Evolutionary conservation across 1,140 invertebrate genomes (phyloP), one percentile per base, ranked within the genome.

Genomic region (Telenomus remus): DNA sequence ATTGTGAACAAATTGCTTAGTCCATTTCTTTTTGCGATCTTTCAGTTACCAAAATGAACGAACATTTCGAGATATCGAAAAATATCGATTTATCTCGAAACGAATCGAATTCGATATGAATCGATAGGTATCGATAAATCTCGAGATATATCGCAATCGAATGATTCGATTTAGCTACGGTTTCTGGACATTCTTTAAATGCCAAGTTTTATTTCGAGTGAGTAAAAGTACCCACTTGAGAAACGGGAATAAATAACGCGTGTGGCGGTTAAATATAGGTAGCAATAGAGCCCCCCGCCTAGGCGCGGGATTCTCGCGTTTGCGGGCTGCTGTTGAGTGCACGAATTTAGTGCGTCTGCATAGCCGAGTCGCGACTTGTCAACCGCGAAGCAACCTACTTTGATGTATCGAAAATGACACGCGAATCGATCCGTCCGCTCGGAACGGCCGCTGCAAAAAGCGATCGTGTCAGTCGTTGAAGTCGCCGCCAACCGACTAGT

Each of bases 301-400:
- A 55, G 63, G 70, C 60, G 4, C 42, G 54, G 39, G 43, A 69
- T 69, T 70, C 57, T 13, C 48, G 44, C 15, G 70, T 61, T 65
- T 60, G 59, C 14, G 53, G 56, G 1, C 43, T 13, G 50, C 56
- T 53, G 60, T 50, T 51, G 42, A 19, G 44, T 16, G 0, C 42
- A 42, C 43, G 8, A 19, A 42, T 43, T 54, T 60, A 69, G 56
- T 61, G 57, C 56, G 48, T 55, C 60, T 61, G 14, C 50, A 55
- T 53, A 37, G 46, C 19, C 19, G 19, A 27, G 19, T 6, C 37
- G 55, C 55, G 70, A 49, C 55, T 65, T 65, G 60, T 74, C 70
- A 74, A 74, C 70, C 70, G 59, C 70, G 60, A 73, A 73, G 55
- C 70, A 73, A 73, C 70, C 70, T 74, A 74, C 70, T 74, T 74